Base-by-base conservation (phyloP, 2,888 invertebrate species). In the Itoplectis maculator region DNA sequence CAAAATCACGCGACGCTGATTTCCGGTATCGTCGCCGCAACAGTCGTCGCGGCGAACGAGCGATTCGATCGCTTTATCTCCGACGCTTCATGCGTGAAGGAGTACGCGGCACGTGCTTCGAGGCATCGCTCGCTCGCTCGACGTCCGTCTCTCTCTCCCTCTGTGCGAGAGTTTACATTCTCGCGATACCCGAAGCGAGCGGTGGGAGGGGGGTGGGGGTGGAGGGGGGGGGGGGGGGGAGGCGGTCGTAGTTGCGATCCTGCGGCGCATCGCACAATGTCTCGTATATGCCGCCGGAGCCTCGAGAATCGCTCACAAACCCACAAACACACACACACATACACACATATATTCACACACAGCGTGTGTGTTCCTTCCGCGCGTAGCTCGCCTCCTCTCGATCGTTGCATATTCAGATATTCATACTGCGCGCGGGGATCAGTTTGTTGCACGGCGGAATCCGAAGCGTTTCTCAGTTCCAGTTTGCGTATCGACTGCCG, bases 391-490 rank as follows among this genome's bases (percentile, higher is more conserved):
- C 74, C 45, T 51, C 74, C 45, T 51, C 42, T 63, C 78, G 81
- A 77, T 78, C 81, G 81, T 82, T 79, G 81, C 54, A 82, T 84
- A 84, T 84, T 85, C 84, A 82, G 84, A 82, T 85, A 79, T 79
- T 81, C 81, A 79, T 80, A 73, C 56, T 78, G 63, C 56, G 69
- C 59, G 35, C 63, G 54, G 29, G 72, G 77, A 65, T 72, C 66
- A 77, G 82, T 74, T 82, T 72, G 76, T 82, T 79, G 74, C 79
- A 69, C 82, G 78, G 79, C 51, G 85, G 84, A 85, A 86, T 87
- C 75, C 85, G 77, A 85, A 87, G 72, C 82, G 83, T 85, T 85
- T 84, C 85, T 65, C 80, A 40, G 74, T 75, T 73, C 54, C 79
- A 85, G 83, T 84, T 85, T 85, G 77, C 72, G 82, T 82, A 80